Conservation (phyloP, 2,797 vertebrate genomes). For the Sibirionetta formosa region DNA sequence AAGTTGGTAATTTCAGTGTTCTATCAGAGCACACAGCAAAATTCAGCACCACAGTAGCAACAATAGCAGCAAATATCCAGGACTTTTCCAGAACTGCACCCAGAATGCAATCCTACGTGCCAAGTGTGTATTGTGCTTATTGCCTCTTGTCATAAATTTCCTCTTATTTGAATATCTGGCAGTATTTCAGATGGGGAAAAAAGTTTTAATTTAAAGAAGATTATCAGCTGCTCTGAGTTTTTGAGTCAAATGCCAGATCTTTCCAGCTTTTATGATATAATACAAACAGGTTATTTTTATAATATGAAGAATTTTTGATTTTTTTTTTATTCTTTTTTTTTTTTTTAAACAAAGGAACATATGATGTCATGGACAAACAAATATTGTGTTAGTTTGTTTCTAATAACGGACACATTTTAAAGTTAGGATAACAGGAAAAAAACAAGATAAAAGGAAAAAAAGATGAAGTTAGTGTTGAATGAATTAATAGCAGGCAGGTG, state of each 20-base stretch:
- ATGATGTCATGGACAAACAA: conserved; percentile 50
- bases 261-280: conserved; percentile 50
- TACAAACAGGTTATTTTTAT: conserved; percentile 45
- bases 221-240: conserved; percentile 34
- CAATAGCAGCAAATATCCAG: background rate
- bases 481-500: conserved; percentile 73
- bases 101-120: background rate
- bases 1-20: background rate
- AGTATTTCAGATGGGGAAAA: background rate
- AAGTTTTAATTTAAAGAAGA: background rate
- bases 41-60: background rate
- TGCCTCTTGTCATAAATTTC: background rate
- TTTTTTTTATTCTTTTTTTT: background rate
- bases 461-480: conserved; percentile 70
- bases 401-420: conserved; percentile 44
- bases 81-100: background rate
- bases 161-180: conserved; percentile 5
- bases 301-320: background rate
- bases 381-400: conserved; percentile 46
- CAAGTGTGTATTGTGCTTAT: background rate
- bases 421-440: conserved; percentile 53
- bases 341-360: conserved; percentile 12
- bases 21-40: background rate
- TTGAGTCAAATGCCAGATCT: conserved; percentile 41
- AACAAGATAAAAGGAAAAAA: conserved; percentile 67